Evolutionary conservation across 1,140 invertebrate species (phyloP), one percentile per base, ranked within the genome.

Genomic region (Heterodera schachtii): DNA sequence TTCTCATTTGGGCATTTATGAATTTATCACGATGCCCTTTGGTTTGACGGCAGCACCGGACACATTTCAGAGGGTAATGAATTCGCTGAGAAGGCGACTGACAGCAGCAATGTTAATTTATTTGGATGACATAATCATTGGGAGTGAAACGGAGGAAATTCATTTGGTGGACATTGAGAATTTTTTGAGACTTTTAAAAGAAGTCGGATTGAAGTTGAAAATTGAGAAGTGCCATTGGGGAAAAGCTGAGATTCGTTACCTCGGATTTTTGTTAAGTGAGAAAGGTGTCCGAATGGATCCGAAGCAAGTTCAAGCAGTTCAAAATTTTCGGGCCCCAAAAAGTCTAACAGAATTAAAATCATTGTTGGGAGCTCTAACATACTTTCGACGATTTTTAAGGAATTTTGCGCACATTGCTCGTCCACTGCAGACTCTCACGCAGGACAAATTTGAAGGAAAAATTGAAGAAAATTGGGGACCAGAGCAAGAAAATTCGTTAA

Each of bases 321-420:
- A 69, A 44, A 81, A 64, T 44, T 52, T 81, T 44, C 11, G 31
- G 49, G n/a, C 46, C 11, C 80, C 80, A 13, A 81, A 82, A 73
- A 73, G 80, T 16, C 7, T 81, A 13, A 81, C 78, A 16, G 80
- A 81, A 82, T 44, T 81, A 11, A 41, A 71, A 69, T 70, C 47
- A 0, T 67, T 81, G n/a, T 41, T 81, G 2, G 80, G 31, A 1
- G 31, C 31, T 31, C 1, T 31, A 31, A 31, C 31, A 31, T 31
- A 31, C 1, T 31, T 31, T 60, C 43, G 44, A 19, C 47, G 79
- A 6, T 81, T 66, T 64, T 78, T 81, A 2, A 11, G 7, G 1
- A 7, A 73, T 6, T 81, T 81, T 64, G 31, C 81, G 21, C 31
- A 11, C 2, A 81, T 82, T 0, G 19, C 31, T 0, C 31, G 31